Evolutionary conservation across 2,113 vertebrate species (phyloP), one percentile per base, ranked within the genome.

Genomic region (Ceyx cyanopectus): DNA sequence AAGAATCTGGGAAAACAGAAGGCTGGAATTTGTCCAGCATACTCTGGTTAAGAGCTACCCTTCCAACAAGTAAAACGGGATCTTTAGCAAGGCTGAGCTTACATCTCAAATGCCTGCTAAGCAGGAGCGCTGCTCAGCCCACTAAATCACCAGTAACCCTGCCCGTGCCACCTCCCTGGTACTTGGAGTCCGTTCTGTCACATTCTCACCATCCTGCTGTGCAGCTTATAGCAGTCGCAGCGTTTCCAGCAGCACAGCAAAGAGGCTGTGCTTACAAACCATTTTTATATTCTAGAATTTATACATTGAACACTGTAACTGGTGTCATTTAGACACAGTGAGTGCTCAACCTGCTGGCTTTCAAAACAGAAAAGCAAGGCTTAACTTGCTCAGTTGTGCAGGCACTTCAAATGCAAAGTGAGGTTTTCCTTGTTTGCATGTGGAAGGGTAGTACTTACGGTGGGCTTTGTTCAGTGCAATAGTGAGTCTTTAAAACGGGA

Each of bases 261-360:
- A 69, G 51, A 68, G 61, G 3, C 60, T 85, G 5, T 41, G 57
- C 56, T 41, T 45, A 9, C 51, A 77, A 70, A 54, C 46, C 45
- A 1, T 6, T 78, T 91, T 51, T 63, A 5, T 54, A 62, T 46
- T 21, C n/a, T 81, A 63, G 56, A 18, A 45, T 66, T 81, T 14
- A 7, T 41, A 18, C 2, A 0, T 3, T 20, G 81, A 76, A 6
- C 3, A 1, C 34, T 46, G 30, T 27, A 8, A 26, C 12, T 3
- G 56, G 16, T 53, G 40, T 65, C n/a, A 37, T 6, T 73, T 34
- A 5, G 22, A 63, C 20, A 51, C 4, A 32, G 22, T 27, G 12
- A 32, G 66, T 86, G 83, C 75, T 67, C 48, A 57, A n/a, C 40
- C 40, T 54, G 43, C 67, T 40, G 15, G 78, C 56, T 85, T 48